These are phyloP conservation scores for Anableps anableps DNA, from an alignment of 2,797 vertebrate species.

Conservation along the genomic window DNA sequence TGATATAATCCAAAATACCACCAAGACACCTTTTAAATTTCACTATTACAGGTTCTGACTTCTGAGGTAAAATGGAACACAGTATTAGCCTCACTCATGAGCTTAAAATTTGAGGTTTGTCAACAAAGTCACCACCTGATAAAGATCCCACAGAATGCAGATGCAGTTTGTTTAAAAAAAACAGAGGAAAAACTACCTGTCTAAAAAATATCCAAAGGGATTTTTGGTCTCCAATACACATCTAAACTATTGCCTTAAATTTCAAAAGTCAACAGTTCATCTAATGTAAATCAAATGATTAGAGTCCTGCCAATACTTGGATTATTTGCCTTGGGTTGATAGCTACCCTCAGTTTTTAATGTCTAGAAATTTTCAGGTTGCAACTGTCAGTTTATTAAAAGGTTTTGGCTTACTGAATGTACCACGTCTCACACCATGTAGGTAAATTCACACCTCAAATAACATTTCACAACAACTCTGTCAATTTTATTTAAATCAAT, in stretches of 20 bases:
- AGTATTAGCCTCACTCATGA: too few relatives aligned
- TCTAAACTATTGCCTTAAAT: not conserved
- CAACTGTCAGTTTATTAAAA: conserved; percentile 1
- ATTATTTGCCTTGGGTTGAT: conserved; percentile 3
- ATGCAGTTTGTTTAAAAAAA: not conserved
- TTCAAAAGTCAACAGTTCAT: not conserved
- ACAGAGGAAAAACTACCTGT: not conserved
- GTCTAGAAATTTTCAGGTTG: conserved; percentile 21
- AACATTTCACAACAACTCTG: conserved; percentile 1
- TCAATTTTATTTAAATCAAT: not conserved
- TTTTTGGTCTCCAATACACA: not conserved
- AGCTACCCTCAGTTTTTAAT: not conserved
- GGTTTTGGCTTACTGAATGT: not conserved
- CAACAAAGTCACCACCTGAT: too few relatives aligned
- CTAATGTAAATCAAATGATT: not conserved
- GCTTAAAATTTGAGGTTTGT: too few relatives aligned
- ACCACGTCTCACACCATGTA: conserved; percentile 8
- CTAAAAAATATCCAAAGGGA: too few relatives aligned
- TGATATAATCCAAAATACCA: not conserved
- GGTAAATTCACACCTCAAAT: conserved; percentile 10
- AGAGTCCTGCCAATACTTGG: not conserved
- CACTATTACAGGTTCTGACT: too few relatives aligned
- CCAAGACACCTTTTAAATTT: not conserved
- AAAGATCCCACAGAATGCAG: not conserved
- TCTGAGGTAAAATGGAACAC: too few relatives aligned